A percentile compares a stretch with the other conserved stretches of the same genome.
Conservation (phyloP, 92 coral and sea anemone genomes). For the Zoanthus solanderi region DNA sequence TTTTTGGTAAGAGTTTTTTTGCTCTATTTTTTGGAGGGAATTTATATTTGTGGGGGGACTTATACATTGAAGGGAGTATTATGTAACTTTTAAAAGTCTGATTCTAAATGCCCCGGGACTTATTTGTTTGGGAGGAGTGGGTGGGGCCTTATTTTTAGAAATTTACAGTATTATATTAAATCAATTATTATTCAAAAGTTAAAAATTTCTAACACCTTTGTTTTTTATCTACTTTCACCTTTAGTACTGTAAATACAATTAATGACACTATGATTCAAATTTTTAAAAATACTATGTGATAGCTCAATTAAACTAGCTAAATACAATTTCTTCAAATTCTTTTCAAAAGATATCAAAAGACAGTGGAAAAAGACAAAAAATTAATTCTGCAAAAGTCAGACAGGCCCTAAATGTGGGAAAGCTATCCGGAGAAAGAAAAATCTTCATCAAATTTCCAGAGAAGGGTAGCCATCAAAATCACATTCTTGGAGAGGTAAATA, state of each 20-base stretch:
- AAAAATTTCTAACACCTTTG: neutral
- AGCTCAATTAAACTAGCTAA: constrained; percentile 5
- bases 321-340: neutral
- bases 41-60: neutral
- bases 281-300: neutral
- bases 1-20: neutral
- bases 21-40: neutral
- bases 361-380: constrained; percentile 45
- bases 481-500: constrained; percentile 61
- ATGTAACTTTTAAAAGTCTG: too few species aligned
- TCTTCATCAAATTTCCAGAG: constrained; percentile 57
- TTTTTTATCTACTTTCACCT: neutral
- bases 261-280: neutral
- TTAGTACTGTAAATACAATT: neutral
- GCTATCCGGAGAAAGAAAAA: constrained; percentile 43
- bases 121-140: too few species aligned
- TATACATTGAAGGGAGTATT: neutral
- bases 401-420: constrained; percentile 5
- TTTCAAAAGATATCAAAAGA: constrained; percentile 39
- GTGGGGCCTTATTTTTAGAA: too few species aligned
- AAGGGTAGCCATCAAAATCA: constrained; percentile 52
- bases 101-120: too few species aligned
- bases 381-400: constrained; percentile 11
- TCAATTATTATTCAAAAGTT: neutral
- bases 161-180: too few species aligned